Evolutionary conservation across 2,797 vertebrate species (phyloP).

Genomic region (Erpetoichthys calabaricus): DNA sequence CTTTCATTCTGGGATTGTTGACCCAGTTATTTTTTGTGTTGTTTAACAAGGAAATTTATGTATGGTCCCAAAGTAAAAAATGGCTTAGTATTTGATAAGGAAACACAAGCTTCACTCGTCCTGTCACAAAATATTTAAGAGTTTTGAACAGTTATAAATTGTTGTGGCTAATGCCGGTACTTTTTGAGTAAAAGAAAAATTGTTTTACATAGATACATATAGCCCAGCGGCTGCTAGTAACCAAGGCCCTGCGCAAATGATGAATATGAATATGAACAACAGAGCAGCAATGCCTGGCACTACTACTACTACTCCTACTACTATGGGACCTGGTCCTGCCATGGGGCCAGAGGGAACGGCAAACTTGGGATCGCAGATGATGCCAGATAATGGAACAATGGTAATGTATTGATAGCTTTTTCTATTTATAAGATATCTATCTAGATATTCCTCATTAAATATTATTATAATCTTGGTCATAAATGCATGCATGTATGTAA

Average conservation of each 20-base stretch:
- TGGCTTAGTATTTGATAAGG: constrained; percentile 17
- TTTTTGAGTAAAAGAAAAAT: constrained; percentile 32
- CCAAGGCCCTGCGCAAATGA: constrained; percentile 87
- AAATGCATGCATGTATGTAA: too few species aligned
- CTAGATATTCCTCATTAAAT: too few species aligned
- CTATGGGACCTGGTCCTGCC: constrained; percentile 67
- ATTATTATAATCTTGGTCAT: too few species aligned
- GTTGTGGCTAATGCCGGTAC: not conserved
- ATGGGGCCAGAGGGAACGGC: constrained; percentile 76
- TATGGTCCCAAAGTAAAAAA: constrained; percentile 45
- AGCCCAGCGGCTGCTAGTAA: constrained; percentile 81
- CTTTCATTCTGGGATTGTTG: too few species aligned
- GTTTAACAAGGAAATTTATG: constrained; percentile 10
- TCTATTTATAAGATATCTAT: too few species aligned
- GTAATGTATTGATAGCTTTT: constrained; percentile 67
- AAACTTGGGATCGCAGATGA: constrained; percentile 78
- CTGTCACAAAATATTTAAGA: constrained; percentile 34
- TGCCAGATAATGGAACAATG: constrained; percentile 89
- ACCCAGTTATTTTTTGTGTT: too few species aligned
- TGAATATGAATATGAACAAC: constrained; percentile 86
- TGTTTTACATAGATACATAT: constrained; percentile 89
- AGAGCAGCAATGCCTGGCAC: constrained; percentile 70
- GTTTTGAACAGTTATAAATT: constrained; percentile 33
- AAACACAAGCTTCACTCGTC: constrained; percentile 31
- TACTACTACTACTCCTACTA: constrained; percentile 16